These are phyloP conservation scores for Bothrops jararaca DNA, from an alignment of 2,113 vertebrate genomes.

Conservation along the genomic window DNA sequence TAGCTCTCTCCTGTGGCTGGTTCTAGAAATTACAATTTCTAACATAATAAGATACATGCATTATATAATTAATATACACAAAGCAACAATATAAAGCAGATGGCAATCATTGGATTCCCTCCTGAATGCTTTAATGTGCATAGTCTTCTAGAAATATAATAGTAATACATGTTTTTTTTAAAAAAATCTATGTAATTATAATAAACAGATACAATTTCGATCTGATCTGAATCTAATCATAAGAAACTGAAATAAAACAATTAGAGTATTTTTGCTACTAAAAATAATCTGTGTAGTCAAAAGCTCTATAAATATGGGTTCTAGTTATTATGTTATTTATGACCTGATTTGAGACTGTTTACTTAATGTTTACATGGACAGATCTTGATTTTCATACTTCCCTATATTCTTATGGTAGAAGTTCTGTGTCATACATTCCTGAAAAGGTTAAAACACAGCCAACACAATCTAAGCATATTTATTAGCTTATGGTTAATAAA, in stretches of 20 bases:
- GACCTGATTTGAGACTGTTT: neutral
- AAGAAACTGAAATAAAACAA: neutral
- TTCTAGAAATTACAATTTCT: neutral
- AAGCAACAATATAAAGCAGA: neutral
- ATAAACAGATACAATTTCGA: neutral
- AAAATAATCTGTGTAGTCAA: neutral
- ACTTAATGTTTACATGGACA: neutral
- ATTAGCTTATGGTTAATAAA: neutral
- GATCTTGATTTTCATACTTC: neutral
- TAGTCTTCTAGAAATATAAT: neutral
- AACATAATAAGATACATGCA: neutral
- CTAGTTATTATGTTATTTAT: neutral
- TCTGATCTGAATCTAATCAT: neutral
- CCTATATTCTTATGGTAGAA: neutral
- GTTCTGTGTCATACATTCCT: neutral
- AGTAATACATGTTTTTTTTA: neutral
- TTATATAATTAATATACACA: neutral
- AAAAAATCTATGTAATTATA: neutral
- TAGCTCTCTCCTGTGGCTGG: neutral
- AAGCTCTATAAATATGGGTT: neutral
- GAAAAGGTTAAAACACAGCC: neutral
- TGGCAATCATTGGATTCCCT: neutral
- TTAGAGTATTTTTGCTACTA: neutral
- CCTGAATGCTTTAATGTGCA: neutral
- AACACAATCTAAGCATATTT: neutral